phyloP scores from a whole-genome alignment of 2,888 invertebrate species.

The Drosophila kuntzei region DNA sequence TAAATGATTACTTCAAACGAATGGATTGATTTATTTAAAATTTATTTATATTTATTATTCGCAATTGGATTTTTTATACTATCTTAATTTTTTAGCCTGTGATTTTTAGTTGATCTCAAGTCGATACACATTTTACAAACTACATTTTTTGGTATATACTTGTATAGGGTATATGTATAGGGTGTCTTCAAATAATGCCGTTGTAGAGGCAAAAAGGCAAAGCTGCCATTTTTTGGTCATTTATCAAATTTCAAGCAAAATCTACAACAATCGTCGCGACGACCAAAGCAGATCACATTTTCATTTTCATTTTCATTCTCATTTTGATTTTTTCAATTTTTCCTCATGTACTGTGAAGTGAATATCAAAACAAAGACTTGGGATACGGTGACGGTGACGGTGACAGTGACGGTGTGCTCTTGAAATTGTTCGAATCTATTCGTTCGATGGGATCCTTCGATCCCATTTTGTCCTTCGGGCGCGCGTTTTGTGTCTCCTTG shows the following conservation, averaged over 20 bases:
- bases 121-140: too few species aligned
- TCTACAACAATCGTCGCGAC: slow-evolving; percentile 48
- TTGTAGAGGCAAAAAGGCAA: slow-evolving; percentile 15
- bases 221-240: slow-evolving; percentile 57
- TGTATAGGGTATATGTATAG: slow-evolving; percentile 14
- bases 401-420: slow-evolving; percentile 47
- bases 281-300: slow-evolving; percentile 72
- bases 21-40: too few species aligned
- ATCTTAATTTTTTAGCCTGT: too few species aligned
- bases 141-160: neutral
- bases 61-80: too few species aligned
- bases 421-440: slow-evolving; percentile 29
- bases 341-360: slow-evolving; percentile 60
- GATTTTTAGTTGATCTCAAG: too few species aligned
- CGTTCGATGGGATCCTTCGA: slow-evolving; percentile 38
- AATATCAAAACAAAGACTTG: slow-evolving; percentile 73
- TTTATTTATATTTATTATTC: too few species aligned
- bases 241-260: slow-evolving; percentile 78
- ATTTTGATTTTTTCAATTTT: slow-evolving; percentile 12
- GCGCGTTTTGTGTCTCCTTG: slow-evolving; percentile 69
- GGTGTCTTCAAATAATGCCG: slow-evolving; percentile 4
- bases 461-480: slow-evolving; percentile 58
- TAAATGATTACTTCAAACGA: too few species aligned
- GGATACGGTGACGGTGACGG: slow-evolving; percentile 40
- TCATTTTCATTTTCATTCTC: slow-evolving; percentile 24